Percentiles rank a stretch among this genome's conserved stretches.
Conservation (phyloP, 1,140 invertebrate species). For the Thaumatotibia leucotreta region DNA sequence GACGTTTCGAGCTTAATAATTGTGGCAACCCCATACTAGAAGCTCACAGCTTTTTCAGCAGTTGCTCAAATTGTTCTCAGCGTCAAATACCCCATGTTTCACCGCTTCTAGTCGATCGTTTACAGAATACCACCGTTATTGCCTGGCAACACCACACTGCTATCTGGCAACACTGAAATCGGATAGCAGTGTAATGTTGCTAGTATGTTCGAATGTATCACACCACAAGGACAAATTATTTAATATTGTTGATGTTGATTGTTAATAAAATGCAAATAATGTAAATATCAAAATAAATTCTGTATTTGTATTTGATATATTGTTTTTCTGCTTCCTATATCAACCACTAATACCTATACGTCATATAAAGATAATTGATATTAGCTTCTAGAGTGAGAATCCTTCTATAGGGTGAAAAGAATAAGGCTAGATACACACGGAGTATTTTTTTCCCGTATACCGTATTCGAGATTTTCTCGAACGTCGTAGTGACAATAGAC, state of each 20-base stretch:
- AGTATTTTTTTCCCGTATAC: too few relatives aligned
- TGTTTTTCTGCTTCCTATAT: slow-evolving; percentile 35
- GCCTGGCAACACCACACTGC: neutral
- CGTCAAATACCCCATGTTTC: slow-evolving; percentile 44
- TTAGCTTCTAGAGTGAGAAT: too few relatives aligned
- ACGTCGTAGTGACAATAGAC: too few relatives aligned
- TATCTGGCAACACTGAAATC: slow-evolving; percentile 35
- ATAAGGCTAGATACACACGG: too few relatives aligned
- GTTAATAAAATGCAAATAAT: slow-evolving; percentile 79
- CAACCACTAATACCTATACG: neutral
- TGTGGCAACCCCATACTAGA: slow-evolving; percentile 50
- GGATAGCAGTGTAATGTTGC: slow-evolving; percentile 60
- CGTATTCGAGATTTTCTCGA: too few relatives aligned
- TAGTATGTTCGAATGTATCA: slow-evolving; percentile 69
- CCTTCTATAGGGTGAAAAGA: too few relatives aligned
- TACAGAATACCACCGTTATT: slow-evolving; percentile 41
- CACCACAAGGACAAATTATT: slow-evolving; percentile 75
- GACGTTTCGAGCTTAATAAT: slow-evolving; percentile 13
- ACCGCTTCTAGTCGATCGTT: slow-evolving; percentile 59
- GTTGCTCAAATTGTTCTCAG: slow-evolving; percentile 62
- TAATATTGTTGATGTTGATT: slow-evolving; percentile 79
- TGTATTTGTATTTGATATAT: slow-evolving; percentile 76
- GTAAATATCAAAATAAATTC: slow-evolving; percentile 79
- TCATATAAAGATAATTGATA: too few relatives aligned
- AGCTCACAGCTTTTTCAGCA: slow-evolving; percentile 71